Evolutionary conservation across 2,797 vertebrate genomes (phyloP), one percentile per base, ranked within the genome.

Genomic region (Lepus oiostolus): DNA sequence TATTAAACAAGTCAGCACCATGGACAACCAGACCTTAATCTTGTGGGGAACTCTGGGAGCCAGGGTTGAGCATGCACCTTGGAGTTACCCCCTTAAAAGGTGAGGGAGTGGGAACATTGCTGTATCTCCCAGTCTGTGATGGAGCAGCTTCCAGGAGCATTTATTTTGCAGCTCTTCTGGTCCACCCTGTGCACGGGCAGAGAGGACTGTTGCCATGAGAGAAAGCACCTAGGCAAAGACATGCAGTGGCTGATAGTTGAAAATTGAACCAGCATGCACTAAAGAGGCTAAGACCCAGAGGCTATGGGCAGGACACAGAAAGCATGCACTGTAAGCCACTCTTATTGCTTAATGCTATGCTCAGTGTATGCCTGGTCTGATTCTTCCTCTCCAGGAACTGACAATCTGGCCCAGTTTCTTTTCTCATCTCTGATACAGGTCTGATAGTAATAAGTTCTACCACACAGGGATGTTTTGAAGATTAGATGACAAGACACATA

Each of bases 401-500:
- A 58, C 88, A 81, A 7, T 52, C 85, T 74, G 75, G 65, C 58
- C 54, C 86, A 60, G 24, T 68, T 67, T 85, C 85, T 81, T 85
- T 86, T 72, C 91, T 84, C 72, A 21, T 71, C 80, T 85, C 6
- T 38, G 42, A 71, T 17, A 30, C 16, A 84, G 60, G 68, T 76
- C 67, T 91, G 47, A 74, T 74, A 83, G 89, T 90, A 91, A 17
- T 77, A 42, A 32, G 5, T 67, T 42, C 86, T 74, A 75, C 62
- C 67, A 68, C 58, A 12, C 42, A 42, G n/a, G n/a, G 63, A 42
- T 16, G 42, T 42, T 85, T 95, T 74, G 76, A 92, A 92, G 92
- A 90, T 70, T 70, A 14, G 12, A 71, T 86, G 92, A 86, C 92
- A 87, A 12, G 76, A 62, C 76, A 60, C 42, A n/a, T 88, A 85